Conservation (phyloP, 2,113 vertebrate species). For the Rattus rattus region DNA sequence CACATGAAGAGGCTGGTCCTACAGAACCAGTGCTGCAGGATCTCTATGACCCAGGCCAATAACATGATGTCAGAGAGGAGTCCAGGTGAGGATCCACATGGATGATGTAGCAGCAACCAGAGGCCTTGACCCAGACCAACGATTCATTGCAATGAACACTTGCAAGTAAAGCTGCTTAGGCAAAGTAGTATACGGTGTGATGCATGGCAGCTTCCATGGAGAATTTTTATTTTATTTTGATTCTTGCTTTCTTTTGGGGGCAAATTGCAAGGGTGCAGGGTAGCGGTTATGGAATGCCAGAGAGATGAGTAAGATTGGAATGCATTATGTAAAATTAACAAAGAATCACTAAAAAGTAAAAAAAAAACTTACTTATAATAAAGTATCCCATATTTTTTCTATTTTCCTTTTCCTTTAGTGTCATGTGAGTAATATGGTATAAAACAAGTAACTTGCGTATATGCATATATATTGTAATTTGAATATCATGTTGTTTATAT, state of each 20-base stretch:
- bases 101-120: not conserved
- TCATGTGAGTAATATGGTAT: not conserved
- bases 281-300: not conserved
- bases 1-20: not conserved
- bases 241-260: no score
- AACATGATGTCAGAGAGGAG: not conserved
- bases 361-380: not conserved
- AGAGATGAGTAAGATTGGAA: not conserved
- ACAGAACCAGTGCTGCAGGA: not conserved
- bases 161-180: not conserved
- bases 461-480: not conserved
- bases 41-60: not conserved
- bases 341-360: not conserved
- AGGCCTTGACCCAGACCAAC: not conserved
- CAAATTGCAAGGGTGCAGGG: not conserved
- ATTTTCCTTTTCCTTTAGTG: not conserved
- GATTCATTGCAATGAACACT: not conserved
- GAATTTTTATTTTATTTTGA: not conserved
- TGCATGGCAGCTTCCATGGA: not conserved
- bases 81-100: not conserved
- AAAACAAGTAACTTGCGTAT: not conserved
- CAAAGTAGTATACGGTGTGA: not conserved
- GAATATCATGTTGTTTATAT: not conserved
- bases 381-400: not conserved
- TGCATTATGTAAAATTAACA: not conserved